Conservation (phyloP, 1,140 invertebrate genomes). For the Euura lappo region DNA sequence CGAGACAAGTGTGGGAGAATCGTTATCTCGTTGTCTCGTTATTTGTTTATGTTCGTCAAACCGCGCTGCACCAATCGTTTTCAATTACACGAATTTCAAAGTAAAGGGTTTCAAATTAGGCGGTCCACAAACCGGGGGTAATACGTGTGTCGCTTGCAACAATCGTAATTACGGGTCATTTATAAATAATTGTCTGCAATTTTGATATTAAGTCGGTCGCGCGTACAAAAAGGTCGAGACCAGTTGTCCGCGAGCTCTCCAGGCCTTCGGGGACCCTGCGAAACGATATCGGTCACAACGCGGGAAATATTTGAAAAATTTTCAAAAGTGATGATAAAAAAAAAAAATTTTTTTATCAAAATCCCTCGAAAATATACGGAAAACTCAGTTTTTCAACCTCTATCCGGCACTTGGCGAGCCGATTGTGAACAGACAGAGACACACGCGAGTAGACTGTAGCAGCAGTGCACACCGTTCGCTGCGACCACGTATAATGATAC, state of each 20-base stretch:
- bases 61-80: background rate
- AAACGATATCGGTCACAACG: too few relatives aligned
- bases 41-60: too few relatives aligned
- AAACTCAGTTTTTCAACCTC: too few relatives aligned
- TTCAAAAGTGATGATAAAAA: too few relatives aligned
- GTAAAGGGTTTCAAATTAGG: constrained; percentile 7
- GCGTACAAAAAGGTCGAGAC: constrained; percentile 1
- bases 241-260: background rate
- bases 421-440: constrained; percentile 24
- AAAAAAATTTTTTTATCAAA: too few relatives aligned
- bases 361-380: too few relatives aligned
- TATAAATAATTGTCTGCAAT: constrained; percentile 14
- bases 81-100: constrained; percentile 1
- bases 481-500: constrained; percentile 63
- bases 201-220: constrained; percentile 1
- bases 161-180: constrained; percentile 15
- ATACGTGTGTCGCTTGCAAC: constrained; percentile 5
- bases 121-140: background rate
- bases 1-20: too few relatives aligned
- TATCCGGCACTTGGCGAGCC: background rate
- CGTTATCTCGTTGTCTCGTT: too few relatives aligned
- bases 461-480: constrained; percentile 61
- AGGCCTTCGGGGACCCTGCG: background rate
- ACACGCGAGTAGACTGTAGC: constrained; percentile 57
- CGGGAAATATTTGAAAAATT: too few relatives aligned